phyloP scores from a whole-genome alignment of 2,888 invertebrate genomes.

The Chaitophorus viminalis region DNA sequence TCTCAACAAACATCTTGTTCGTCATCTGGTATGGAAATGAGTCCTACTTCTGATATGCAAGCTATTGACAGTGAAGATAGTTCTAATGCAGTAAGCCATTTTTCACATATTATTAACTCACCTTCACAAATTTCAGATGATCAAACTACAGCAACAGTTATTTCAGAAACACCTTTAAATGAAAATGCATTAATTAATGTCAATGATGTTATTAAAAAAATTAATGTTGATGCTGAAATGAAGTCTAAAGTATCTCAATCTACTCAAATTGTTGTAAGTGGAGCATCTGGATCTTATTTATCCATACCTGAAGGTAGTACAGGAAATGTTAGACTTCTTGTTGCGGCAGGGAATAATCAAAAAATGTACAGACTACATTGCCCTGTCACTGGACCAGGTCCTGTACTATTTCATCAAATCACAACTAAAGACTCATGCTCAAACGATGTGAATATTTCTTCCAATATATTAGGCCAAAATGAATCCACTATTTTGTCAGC shows the following conservation, averaged over 20 bases:
- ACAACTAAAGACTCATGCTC: slow-evolving; percentile 45
- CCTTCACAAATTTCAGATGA: slow-evolving; percentile 67
- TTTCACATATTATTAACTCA: slow-evolving; percentile 69
- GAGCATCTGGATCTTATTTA: slow-evolving; percentile 55
- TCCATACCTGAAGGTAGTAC: slow-evolving; percentile 49
- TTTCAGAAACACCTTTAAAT: slow-evolving; percentile 65
- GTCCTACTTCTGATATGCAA: slow-evolving; percentile 74
- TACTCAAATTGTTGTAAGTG: slow-evolving; percentile 52
- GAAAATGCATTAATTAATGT: slow-evolving; percentile 49
- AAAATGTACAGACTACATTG: slow-evolving; percentile 55
- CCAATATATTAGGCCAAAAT: slow-evolving; percentile 40
- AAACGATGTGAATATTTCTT: slow-evolving; percentile 44
- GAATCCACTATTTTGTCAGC: slow-evolving; percentile 45
- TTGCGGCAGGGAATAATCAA: slow-evolving; percentile 38
- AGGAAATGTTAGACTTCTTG: slow-evolving; percentile 56
- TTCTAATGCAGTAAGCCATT: slow-evolving; percentile 75
- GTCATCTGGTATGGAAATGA: slow-evolving; percentile 69
- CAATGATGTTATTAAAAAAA: slow-evolving; percentile 41
- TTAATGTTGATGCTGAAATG: slow-evolving; percentile 42
- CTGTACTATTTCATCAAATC: slow-evolving; percentile 54
- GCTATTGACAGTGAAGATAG: slow-evolving; percentile 83
- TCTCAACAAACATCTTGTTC: slow-evolving; percentile 64
- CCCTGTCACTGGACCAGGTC: slow-evolving; percentile 40
- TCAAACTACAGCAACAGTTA: slow-evolving; percentile 65
- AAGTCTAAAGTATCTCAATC: slow-evolving; percentile 48